Evolutionary conservation across 2,888 invertebrate genomes (phyloP), one percentile per base, ranked within the genome.

Genomic region (Timema podura): DNA sequence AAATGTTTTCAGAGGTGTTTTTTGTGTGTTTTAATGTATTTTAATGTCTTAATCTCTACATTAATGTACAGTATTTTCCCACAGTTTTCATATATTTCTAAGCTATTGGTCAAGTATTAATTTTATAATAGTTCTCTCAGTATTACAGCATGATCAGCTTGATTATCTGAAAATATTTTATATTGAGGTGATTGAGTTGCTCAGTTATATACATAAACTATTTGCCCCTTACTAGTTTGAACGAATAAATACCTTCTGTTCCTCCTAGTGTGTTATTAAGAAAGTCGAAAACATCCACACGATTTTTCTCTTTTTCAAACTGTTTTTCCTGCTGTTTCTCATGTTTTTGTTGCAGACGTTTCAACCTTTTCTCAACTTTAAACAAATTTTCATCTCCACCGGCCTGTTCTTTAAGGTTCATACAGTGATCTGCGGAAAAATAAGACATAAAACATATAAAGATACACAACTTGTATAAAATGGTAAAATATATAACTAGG

Each of bases 341-440:
- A 78, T 88, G 87, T 77, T 85, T 88, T 77, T 85, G 87, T 76
- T 88, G 87, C 70, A 88, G 81, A 68, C 85, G 85, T 76, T 87
- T 87, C 57, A 91, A 80, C 78, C 86, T 88, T 76, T 87, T 87
- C 77, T 92, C 91, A 0, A 89, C 91, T 78, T 88, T 89, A 73
- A 92, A 88, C 47, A 91, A 85, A 80, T 91, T 87, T 77, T 86
- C 85, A 70, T 85, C 87, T 2, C 86, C 86, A 8, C 87, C 88
- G 10, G 88, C 85, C 73, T 86, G 85, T 79, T 92, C 91, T 8
- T 89, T 86, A 66, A 93, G 82, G 73, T 87, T 86, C 92, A 93
- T 92, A 78, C 93, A 93, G 75, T 91, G 89, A 83, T 93, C 93
- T 80, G 85, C 54, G 77, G 76, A 67, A 71, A 69, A 67, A 67